These are phyloP conservation scores for Venusia cambrica DNA, from an alignment of 2,888 invertebrate genomes.

Conservation along the genomic window DNA sequence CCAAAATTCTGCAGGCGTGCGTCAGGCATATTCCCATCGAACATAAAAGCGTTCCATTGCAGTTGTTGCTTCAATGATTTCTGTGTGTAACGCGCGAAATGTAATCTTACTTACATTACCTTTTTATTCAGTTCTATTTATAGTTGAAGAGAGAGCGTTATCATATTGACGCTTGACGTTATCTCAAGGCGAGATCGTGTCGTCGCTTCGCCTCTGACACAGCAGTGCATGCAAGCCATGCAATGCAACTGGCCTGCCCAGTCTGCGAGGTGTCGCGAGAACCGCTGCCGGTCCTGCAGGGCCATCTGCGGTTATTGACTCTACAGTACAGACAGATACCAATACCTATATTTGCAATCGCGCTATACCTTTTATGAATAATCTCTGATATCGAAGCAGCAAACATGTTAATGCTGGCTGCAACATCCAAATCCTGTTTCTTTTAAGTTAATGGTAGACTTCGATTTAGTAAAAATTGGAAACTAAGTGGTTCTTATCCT, in stretches of 20 bases:
- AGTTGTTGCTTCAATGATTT: too few relatives aligned
- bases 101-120: slow-evolving; percentile 61
- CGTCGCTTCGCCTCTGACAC: slow-evolving; percentile 32
- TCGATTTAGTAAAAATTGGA: slow-evolving; percentile 15
- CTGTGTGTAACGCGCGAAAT: slow-evolving; percentile 38
- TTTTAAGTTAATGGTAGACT: slow-evolving; percentile 16
- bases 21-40: too few relatives aligned
- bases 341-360: slow-evolving; percentile 26
- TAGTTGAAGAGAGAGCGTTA: slow-evolving; percentile 66
- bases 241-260: slow-evolving; percentile 27
- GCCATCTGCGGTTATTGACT: slow-evolving; percentile 43
- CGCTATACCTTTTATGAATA: slow-evolving; percentile 29
- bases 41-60: too few relatives aligned
- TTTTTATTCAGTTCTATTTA: slow-evolving; percentile 75
- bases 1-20: too few relatives aligned
- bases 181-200: slow-evolving; percentile 71
- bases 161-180: slow-evolving; percentile 71
- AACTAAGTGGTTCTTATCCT: slow-evolving; percentile 4
- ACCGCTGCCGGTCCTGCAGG: slow-evolving; percentile 23
- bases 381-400: slow-evolving; percentile 27
- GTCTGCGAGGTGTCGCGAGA: slow-evolving; percentile 28
- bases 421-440: slow-evolving; percentile 17
- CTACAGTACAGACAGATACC: slow-evolving; percentile 29
- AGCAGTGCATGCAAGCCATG: slow-evolving; percentile 32
- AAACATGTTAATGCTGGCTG: slow-evolving; percentile 15